Conservation (phyloP, 2,113 vertebrate species). For the Nothobranchius kuhntae region DNA sequence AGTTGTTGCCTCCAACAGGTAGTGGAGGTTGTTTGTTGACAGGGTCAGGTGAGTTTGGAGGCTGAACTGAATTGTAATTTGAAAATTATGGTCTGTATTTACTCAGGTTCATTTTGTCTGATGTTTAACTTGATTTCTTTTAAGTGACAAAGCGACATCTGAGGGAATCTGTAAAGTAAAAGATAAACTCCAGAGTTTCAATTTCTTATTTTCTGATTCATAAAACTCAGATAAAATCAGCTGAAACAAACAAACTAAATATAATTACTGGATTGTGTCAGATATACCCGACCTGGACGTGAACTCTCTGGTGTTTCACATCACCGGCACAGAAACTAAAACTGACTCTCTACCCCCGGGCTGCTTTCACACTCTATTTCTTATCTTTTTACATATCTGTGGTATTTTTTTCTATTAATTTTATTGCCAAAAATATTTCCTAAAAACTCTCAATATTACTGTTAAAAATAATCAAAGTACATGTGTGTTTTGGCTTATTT, state of each 20-base stretch:
- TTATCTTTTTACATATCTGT: slow-evolving; percentile 9
- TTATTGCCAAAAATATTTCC: background rate
- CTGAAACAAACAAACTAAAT: background rate
- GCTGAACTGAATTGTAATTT: no score
- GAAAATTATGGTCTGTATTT: no score
- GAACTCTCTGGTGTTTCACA: slow-evolving; percentile 24
- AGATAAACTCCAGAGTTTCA: background rate
- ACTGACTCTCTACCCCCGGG: slow-evolving; percentile 19
- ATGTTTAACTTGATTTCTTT: no score
- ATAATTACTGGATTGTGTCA: background rate
- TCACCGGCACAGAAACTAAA: slow-evolving; percentile 1
- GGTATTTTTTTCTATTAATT: background rate
- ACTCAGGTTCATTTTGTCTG: no score
- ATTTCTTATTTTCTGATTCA: background rate
- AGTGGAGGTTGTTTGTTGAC: no score
- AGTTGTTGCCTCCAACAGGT: no score
- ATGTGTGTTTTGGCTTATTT: background rate
- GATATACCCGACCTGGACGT: slow-evolving; percentile 17
- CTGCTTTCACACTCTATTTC: slow-evolving; percentile 24
- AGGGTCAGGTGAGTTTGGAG: no score
- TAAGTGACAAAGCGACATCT: background rate
- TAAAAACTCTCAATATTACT: background rate
- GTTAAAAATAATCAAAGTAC: background rate
- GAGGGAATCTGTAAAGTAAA: background rate
- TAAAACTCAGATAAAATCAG: slow-evolving; percentile 6